Evolutionary conservation across 1,140 invertebrate genomes (phyloP), one percentile per base, ranked within the genome.

Genomic region (Andrena cerasifolii): DNA sequence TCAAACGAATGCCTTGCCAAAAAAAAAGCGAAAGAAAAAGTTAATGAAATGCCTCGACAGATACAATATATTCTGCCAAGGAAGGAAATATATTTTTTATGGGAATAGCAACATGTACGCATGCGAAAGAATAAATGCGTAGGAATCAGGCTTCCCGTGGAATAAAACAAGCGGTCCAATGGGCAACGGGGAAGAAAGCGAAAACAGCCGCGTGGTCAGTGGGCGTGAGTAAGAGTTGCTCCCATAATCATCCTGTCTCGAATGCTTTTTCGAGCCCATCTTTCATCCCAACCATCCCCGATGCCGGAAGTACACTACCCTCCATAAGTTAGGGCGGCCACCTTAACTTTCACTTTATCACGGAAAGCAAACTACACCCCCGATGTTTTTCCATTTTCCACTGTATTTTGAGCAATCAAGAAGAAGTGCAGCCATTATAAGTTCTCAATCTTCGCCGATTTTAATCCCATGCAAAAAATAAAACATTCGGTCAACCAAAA

Each of bases 261-360:
- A 61, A 61, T 61, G 33, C 33, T 61, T 61, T 61, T 33, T 8
- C 33, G n/a, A 12, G 6, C 7, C 58, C 58, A 61, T 61, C n/a
- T 40, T 61, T 61, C 33, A 61, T 61, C 33, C 33, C n/a, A 14
- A 3, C 58, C 58, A 61, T 61, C n/a, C 33, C 24, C 3, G 33
- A 61, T 61, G 58, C 58, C 58, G 58, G 58, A 61, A 61, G 33
- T 36, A 40, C n/a, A 7, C n/a, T 31, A 2, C 33, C 4, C 31
- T 61, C 33, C 33, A 59, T 59, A 36, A 59, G 58, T 40, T 36
- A 14, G 58, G 33, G 33, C 40, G 33, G 0, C 56, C 36, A 59
- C 56, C 56, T 33, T 59, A 36, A 61, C 33, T 61, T 61, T 61
- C 58, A 61, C 58, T 40, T 40, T 24, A 7, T n/a, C 49, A n/a